Conservation (phyloP, 2,797 vertebrate species). For the Cynopterus sphinx region DNA sequence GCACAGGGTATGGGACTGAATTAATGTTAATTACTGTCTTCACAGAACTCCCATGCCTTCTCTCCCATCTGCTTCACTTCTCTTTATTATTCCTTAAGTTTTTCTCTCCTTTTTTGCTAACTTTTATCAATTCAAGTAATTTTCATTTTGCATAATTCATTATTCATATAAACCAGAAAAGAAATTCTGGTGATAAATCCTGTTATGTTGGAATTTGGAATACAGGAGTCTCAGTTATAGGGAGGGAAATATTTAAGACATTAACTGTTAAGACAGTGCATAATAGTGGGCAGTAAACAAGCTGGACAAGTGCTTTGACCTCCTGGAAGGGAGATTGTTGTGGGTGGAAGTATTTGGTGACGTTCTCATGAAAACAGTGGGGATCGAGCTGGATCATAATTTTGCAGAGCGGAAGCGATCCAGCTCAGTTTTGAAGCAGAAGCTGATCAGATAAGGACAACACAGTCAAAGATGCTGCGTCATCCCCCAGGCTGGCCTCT, state of each 20-base stretch:
- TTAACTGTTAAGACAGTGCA: background rate
- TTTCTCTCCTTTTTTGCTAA: background rate
- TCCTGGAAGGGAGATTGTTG: background rate
- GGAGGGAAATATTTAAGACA: background rate
- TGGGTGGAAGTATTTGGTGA: background rate
- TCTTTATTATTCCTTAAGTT: background rate
- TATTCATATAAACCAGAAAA: background rate
- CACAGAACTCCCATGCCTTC: background rate
- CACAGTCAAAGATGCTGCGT: background rate
- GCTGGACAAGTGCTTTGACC: background rate
- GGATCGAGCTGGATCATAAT: background rate
- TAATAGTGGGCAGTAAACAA: background rate
- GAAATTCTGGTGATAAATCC: background rate
- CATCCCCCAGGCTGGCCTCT: conserved; percentile 39
- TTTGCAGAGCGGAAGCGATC: background rate
- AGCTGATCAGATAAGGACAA: conserved; percentile 5
- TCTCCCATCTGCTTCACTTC: background rate
- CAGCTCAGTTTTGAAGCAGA: background rate
- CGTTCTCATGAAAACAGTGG: background rate
- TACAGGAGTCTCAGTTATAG: background rate
- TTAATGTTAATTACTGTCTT: background rate
- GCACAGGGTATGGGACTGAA: background rate
- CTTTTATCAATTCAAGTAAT: background rate
- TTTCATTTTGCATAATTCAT: conserved; percentile 10
- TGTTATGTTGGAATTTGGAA: conserved; percentile 13